phyloP scores from a whole-genome alignment of 2,113 vertebrate genomes.

The Elephas maximus region DNA sequence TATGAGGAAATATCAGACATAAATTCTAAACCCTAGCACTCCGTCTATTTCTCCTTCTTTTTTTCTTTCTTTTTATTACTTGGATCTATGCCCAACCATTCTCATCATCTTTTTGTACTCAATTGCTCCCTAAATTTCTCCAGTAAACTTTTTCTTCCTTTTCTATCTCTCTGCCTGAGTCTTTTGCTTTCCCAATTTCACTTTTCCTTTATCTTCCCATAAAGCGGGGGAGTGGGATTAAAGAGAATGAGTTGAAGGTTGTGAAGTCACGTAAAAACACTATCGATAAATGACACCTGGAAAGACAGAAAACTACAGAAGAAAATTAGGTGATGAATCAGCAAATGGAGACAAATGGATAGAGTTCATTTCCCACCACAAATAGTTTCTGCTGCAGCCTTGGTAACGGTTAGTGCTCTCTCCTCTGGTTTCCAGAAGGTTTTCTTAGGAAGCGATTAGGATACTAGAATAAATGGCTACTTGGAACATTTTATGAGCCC shows the following conservation, averaged over 20 bases:
- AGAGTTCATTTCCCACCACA: not conserved
- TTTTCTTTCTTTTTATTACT: not conserved
- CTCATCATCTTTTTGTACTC: not conserved
- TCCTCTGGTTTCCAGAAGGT: not conserved
- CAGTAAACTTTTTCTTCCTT: not conserved
- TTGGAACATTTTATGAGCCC: too few relatives aligned
- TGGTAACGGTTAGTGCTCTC: not conserved
- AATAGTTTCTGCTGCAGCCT: not conserved
- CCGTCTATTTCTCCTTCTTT: not conserved
- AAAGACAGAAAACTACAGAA: conserved; percentile 3
- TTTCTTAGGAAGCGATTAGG: conserved; percentile 46
- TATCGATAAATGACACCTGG: not conserved
- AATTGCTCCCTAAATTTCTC: not conserved
- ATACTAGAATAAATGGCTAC: conserved; percentile 15
- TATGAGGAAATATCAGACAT: not conserved
- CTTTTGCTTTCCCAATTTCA: not conserved
- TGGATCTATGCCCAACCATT: not conserved
- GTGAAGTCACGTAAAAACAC: conserved; percentile 31
- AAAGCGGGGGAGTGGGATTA: not conserved
- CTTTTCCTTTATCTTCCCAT: not conserved
- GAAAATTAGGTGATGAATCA: conserved; percentile 11
- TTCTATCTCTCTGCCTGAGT: not conserved
- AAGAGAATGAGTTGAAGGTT: not conserved
- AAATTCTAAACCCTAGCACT: not conserved
- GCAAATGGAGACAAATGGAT: not conserved